Evolutionary conservation across 2,797 vertebrate genomes (phyloP).

Genomic region (Hephaestus fuliginosus): DNA sequence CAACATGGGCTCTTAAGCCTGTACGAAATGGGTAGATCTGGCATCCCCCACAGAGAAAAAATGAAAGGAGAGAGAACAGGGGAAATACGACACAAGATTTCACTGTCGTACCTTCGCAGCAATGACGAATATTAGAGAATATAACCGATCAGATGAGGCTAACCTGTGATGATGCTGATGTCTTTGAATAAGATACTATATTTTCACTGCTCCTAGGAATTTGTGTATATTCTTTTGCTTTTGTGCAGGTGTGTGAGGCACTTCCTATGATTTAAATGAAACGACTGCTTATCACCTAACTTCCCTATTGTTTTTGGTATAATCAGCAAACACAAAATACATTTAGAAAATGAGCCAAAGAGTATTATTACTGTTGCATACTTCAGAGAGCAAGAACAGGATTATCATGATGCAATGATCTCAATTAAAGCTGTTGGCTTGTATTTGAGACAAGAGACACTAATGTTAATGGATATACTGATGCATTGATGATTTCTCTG

Average conservation of each 20-base stretch:
- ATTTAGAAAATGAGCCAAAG: conserved; percentile 13
- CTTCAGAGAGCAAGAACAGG: conserved; percentile 17
- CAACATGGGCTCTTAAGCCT: conserved; percentile 42
- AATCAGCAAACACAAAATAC: conserved; percentile 30
- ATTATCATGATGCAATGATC: conserved; percentile 37
- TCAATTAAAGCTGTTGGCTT: conserved; percentile 24
- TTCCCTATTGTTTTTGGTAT: conserved; percentile 22
- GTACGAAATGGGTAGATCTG: conserved; percentile 15
- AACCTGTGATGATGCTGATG: background rate
- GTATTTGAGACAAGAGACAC: conserved; percentile 28
- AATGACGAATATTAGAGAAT: conserved; percentile 22
- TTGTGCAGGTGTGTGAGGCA: conserved; percentile 19
- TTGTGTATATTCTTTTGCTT: background rate
- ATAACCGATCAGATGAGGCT: background rate
- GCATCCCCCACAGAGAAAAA: conserved; percentile 8
- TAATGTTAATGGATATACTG: background rate
- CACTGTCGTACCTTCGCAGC: background rate
- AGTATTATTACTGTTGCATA: conserved; percentile 22
- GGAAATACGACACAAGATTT: conserved; percentile 17
- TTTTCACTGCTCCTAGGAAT: background rate
- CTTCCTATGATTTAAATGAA: conserved; percentile 15
- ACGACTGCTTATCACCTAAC: conserved; percentile 2
- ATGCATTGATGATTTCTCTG: conserved; percentile 9
- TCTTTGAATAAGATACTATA: background rate
- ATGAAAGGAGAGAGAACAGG: conserved; percentile 13